phyloP scores from a whole-genome alignment of 2,888 invertebrate species.

The Macrosoma leucophasiata region DNA sequence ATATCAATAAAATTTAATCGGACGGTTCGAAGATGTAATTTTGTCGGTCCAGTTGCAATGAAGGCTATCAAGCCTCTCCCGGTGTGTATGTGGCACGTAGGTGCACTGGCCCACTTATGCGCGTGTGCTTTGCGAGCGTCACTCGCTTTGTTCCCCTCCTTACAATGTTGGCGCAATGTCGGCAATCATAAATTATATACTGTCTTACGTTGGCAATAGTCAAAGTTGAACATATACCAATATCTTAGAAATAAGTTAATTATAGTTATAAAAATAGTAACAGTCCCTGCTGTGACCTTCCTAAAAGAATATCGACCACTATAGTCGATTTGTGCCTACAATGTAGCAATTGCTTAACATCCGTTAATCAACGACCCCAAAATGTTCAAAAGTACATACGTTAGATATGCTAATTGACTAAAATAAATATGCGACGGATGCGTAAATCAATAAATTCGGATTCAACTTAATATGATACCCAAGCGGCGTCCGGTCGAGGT shows the following conservation, averaged over 20 bases:
- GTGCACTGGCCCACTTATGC: conserved; percentile 44
- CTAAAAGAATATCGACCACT: conserved; percentile 6
- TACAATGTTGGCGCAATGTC: conserved; percentile 49
- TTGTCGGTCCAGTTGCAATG: too few species aligned
- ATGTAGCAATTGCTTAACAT: conserved; percentile 49
- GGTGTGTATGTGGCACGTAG: conserved; percentile 53
- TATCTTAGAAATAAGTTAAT: too few species aligned
- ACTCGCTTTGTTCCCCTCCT: conserved; percentile 61
- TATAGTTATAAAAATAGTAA: too few species aligned
- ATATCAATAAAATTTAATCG: background rate
- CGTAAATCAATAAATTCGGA: conserved; percentile 36
- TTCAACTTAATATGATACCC: conserved; percentile 2
- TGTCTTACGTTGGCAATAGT: too few species aligned
- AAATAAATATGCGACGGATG: conserved; percentile 64
- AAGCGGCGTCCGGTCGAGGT: conserved; percentile 69
- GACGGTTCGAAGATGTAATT: too few species aligned
- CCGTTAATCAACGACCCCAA: conserved; percentile 31
- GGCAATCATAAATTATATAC: conserved; percentile 15
- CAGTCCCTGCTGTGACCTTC: too few species aligned
- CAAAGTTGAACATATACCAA: too few species aligned
- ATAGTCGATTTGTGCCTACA: conserved; percentile 41
- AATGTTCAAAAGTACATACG: too few species aligned
- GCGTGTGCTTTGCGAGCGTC: conserved; percentile 67
- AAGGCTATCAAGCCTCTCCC: conserved; percentile 46
- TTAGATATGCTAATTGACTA: conserved; percentile 17